Conservation (phyloP, 2,113 vertebrate genomes). For the Motacilla tschutschensis region DNA sequence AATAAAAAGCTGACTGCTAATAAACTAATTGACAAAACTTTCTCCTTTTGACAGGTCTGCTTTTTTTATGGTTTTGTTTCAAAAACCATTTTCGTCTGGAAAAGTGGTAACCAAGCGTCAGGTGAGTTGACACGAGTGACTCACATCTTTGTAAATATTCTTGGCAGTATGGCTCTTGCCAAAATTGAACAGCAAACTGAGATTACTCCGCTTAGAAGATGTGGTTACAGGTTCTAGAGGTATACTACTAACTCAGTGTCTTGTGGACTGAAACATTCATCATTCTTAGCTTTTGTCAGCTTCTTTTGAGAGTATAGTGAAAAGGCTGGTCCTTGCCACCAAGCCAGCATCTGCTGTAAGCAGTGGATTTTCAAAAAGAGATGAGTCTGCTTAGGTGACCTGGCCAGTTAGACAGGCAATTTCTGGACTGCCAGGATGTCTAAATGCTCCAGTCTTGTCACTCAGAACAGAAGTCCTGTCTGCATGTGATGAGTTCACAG, state of each 20-base stretch:
- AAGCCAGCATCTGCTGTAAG: background rate
- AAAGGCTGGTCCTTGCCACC: background rate
- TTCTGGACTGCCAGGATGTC: background rate
- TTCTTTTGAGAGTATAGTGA: background rate
- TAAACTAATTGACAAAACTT: conserved; percentile 23
- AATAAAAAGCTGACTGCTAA: background rate
- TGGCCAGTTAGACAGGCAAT: rapidly evolving
- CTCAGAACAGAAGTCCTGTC: background rate
- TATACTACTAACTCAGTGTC: background rate
- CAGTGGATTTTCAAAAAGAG: background rate
- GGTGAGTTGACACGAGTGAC: conserved; percentile 69
- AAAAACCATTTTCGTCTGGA: conserved; percentile 97
- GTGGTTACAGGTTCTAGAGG: background rate
- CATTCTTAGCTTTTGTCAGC: background rate
- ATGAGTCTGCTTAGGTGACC: background rate
- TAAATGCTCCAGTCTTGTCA: background rate
- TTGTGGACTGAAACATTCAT: background rate
- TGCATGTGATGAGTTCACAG: background rate
- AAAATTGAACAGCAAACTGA: background rate
- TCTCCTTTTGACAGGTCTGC: conserved; percentile 79
- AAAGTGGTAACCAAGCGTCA: conserved; percentile 89
- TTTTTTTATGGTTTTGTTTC: conserved; percentile 91
- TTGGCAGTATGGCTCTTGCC: background rate
- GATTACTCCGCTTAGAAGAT: background rate
- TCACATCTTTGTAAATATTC: background rate